Base-by-base conservation (phyloP, 2,113 vertebrate species). In the Lampris megalopsis region DNA sequence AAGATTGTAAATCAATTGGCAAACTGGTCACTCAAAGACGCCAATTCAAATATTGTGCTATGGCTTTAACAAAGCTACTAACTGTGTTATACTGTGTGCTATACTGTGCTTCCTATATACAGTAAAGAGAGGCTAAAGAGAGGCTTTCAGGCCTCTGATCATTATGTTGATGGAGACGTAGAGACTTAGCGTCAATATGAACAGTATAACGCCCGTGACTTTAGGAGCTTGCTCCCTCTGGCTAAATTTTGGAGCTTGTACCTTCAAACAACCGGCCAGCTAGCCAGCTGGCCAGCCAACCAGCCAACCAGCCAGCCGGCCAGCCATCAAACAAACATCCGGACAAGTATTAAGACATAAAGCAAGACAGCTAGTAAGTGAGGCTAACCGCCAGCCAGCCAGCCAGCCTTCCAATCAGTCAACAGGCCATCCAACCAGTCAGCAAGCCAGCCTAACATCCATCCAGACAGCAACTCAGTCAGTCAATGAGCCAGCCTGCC, bases 201-300 rank as follows among this genome's bases (percentile, higher is more conserved):
- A 67, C 0, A 1, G 7, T 59, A 65, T 70, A 59, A 73, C 72
- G 65, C 64, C 1, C 59, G 45, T 68, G 64, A 86, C 58, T 72
- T 43, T 50, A 80, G 63, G 67, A 71, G 60, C 41, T 74, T 59
- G 13, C 75, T 37, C 86, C 82, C 88, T 73, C 83, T 89, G 88
- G 87, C 82, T 87, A 84, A 89, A 89, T 80, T 63, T 68, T 54
- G 60, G 68, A 71, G 79, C 68, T 81, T 70, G 80, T 66, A 80
- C 79, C 79, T 79, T 67, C 79, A 59, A 73, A 88, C 75, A 88
- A 82, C 81, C 69, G 68, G 49, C 58, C 71, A 40, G 68, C 63
- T 75, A 68, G 70, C 53, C 63, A 77, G 63, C n/a, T 40, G 60
- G 62, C 74, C 81, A 75, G 74, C 75, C 53, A 85, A 45, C 54